These are phyloP conservation scores for Lates japonicus DNA, from an alignment of 2,797 vertebrate species.

Conservation along the genomic window DNA sequence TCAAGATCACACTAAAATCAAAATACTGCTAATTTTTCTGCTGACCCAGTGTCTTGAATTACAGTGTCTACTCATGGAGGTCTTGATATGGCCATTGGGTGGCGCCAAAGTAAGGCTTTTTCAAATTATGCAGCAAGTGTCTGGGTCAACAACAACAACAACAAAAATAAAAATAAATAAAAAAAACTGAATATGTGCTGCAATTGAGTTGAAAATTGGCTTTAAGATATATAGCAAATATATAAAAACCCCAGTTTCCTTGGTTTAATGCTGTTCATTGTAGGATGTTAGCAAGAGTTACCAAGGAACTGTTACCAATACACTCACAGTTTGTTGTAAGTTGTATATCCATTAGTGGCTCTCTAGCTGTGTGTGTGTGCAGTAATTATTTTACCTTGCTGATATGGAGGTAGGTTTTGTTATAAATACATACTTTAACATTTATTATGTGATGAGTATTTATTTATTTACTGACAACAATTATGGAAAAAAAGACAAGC, in stretches of 20 bases:
- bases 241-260: not conserved
- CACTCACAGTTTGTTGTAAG: too few species aligned
- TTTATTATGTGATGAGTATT: slow-evolving; percentile 24
- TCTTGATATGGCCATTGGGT: not conserved
- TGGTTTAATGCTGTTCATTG: not conserved
- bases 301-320: too few species aligned
- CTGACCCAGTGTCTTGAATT: not conserved
- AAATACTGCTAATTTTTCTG: not conserved
- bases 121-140: not conserved
- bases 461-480: slow-evolving; percentile 66
- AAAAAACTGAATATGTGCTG: not conserved
- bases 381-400: not conserved
- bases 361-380: not conserved
- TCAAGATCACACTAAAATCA: not conserved
- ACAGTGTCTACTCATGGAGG: not conserved
- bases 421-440: slow-evolving; percentile 14
- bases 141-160: not conserved
- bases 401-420: not conserved
- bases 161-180: not conserved
- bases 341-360: not conserved
- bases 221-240: not conserved
- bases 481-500: slow-evolving; percentile 42
- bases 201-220: not conserved
- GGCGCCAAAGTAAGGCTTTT: not conserved
- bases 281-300: too few species aligned